phyloP scores from a whole-genome alignment of 2,113 vertebrate genomes.

The Albula glossodonta region DNA sequence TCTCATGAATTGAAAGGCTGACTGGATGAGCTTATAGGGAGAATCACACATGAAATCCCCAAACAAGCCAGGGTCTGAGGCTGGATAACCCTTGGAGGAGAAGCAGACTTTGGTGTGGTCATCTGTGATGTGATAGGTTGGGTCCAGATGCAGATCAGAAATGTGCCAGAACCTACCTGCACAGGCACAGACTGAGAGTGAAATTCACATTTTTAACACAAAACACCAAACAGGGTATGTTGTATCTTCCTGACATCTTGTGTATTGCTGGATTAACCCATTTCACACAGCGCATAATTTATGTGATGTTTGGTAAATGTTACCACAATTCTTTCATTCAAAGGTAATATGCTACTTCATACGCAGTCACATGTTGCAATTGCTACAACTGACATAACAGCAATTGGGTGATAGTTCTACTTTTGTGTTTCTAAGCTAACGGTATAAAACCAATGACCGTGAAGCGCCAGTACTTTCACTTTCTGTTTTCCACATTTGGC shows the following conservation, averaged over 20 bases:
- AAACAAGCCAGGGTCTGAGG: constrained; percentile 78
- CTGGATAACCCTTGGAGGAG: constrained; percentile 87
- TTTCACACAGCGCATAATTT: neutral
- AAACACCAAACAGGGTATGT: neutral
- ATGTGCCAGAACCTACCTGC: constrained; percentile 94
- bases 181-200: constrained; percentile 35
- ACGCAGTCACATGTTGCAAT: too few relatives aligned
- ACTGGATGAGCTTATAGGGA: constrained; percentile 89
- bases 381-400: too few relatives aligned
- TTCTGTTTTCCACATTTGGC: too few relatives aligned
- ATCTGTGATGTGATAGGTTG: constrained; percentile 80
- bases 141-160: constrained; percentile 93
- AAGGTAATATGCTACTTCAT: too few relatives aligned
- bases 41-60: constrained; percentile 93
- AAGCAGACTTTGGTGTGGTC: constrained; percentile 88
- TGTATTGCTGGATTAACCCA: neutral
- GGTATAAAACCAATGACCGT: too few relatives aligned
- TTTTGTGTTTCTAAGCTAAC: too few relatives aligned
- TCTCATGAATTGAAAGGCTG: constrained; percentile 85
- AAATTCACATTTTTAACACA: neutral
- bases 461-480: too few relatives aligned
- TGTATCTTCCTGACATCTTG: neutral
- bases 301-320: too few relatives aligned
- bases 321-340: too few relatives aligned
- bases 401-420: too few relatives aligned